Evolutionary conservation across 2,888 invertebrate species (phyloP).

Genomic region (Zygaena filipendulae): DNA sequence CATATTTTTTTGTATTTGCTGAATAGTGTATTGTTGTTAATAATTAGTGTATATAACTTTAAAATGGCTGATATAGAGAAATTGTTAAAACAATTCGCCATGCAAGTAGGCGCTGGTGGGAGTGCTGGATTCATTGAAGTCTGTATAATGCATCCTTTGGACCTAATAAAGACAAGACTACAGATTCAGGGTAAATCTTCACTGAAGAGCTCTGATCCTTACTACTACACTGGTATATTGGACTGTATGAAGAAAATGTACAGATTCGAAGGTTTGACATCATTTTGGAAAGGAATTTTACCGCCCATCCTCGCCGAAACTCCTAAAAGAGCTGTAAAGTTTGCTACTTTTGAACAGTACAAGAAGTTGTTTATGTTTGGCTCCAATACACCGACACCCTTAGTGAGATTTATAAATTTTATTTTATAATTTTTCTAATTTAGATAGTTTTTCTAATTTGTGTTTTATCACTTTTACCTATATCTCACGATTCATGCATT

Average conservation of each 20-base stretch:
- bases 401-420: slow-evolving; percentile 65
- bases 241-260: slow-evolving; percentile 94
- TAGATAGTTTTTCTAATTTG: slow-evolving; percentile 6
- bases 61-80: slow-evolving; percentile 51
- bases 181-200: slow-evolving; percentile 40
- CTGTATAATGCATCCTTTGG: slow-evolving; percentile 95
- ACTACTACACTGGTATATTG: slow-evolving; percentile 79
- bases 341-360: slow-evolving; percentile 94
- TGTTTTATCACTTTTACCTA: no score
- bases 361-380: slow-evolving; percentile 88
- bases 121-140: slow-evolving; percentile 95
- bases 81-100: slow-evolving; percentile 74
- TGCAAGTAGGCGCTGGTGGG: slow-evolving; percentile 89
- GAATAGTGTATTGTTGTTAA: no score
- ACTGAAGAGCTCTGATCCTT: slow-evolving; percentile 49
- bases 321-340: slow-evolving; percentile 94
- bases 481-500: no score
- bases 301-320: slow-evolving; percentile 95
- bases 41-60: no score
- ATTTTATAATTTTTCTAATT: slow-evolving; percentile 5
- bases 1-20: no score
- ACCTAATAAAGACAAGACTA: slow-evolving; percentile 88
- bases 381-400: slow-evolving; percentile 76
- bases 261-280: slow-evolving; percentile 80
- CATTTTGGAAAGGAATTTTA: slow-evolving; percentile 94